Conservation (phyloP, 2,888 invertebrate species). For the Mallateleia sp. region DNA sequence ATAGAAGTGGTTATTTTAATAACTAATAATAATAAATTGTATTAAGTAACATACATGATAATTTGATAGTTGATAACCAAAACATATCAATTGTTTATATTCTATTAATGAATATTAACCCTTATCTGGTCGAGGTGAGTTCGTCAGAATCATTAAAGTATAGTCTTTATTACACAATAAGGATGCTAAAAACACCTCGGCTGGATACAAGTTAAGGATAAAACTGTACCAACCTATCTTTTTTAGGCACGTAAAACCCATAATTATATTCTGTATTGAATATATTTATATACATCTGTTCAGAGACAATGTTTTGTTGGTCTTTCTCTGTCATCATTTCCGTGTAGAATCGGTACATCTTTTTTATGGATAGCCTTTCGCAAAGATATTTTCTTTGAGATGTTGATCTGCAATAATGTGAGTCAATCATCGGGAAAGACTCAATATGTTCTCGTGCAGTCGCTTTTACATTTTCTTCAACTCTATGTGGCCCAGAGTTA, state of each 20-base stretch:
- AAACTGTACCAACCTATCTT: constrained; percentile 38
- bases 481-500: constrained; percentile 29
- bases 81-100: too few species aligned
- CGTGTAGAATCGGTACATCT: constrained; percentile 54
- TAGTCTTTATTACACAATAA: background rate
- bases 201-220: too few species aligned
- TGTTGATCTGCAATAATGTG: constrained; percentile 55
- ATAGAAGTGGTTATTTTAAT: too few species aligned
- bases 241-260: constrained; percentile 62
- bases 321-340: too few species aligned
- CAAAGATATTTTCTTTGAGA: constrained; percentile 54
- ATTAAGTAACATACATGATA: too few species aligned
- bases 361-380: constrained; percentile 50
- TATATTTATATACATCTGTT: constrained; percentile 54
- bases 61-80: too few species aligned
- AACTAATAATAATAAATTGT: too few species aligned
- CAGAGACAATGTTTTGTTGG: background rate
- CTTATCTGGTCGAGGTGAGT: too few species aligned
- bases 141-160: background rate
- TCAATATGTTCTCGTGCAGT: constrained; percentile 42
- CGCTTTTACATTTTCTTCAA: constrained; percentile 22
- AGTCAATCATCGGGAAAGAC: constrained; percentile 49
- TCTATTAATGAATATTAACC: too few species aligned
- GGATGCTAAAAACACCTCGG: too few species aligned
- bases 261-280: constrained; percentile 66